Evolutionary conservation across 1,140 invertebrate species (phyloP), one percentile per base, ranked within the genome.

Genomic region (Zaprionus inermis): DNA sequence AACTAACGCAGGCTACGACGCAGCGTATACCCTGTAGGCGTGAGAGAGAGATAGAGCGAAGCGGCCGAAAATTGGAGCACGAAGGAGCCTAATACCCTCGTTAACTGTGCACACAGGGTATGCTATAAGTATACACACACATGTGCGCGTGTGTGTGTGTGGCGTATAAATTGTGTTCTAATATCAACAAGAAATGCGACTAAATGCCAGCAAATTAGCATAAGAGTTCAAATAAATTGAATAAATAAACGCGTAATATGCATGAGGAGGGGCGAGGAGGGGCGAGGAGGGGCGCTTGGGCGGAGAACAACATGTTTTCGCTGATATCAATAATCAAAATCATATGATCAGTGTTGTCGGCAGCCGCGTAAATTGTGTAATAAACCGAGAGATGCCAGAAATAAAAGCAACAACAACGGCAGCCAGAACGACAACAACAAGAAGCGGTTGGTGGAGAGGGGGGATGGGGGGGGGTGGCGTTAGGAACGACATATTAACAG

Each of bases 181-280:
- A 61, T 63, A 64, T 57, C 67, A 75, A 71, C 67, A 56, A 73
- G 65, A 68, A 73, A 49, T 56, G 57, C 64, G 57, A 72, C 68
- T 76, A 68, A 79, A 79, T 68, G 73, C 63, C 58, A 71, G 57
- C 66, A 67, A 84, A 84, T 84, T 84, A 84, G 81, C 77, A 84
- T 67, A 66, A 57, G 49, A 71, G 61, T 55, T 73, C 55, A 66
- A 84, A 84, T 65, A 71, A 71, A 71, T 74, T 65, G 71, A 74
- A 61, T 46, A 80, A 80, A 84, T 61, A 82, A 75, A 72, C 67
- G 59, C 54, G 49, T 61, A 65, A 69, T 65, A 66, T 61, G 67
- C 52, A 73, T 65, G 72, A 66, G 18, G 55, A 63, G 24, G n/a
- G 30, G n/a, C 16, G 7, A 28, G 16, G 3, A 36, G 38, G 9